phyloP scores from a whole-genome alignment of 2,113 vertebrate genomes.

The Anas platyrhynchos region DNA sequence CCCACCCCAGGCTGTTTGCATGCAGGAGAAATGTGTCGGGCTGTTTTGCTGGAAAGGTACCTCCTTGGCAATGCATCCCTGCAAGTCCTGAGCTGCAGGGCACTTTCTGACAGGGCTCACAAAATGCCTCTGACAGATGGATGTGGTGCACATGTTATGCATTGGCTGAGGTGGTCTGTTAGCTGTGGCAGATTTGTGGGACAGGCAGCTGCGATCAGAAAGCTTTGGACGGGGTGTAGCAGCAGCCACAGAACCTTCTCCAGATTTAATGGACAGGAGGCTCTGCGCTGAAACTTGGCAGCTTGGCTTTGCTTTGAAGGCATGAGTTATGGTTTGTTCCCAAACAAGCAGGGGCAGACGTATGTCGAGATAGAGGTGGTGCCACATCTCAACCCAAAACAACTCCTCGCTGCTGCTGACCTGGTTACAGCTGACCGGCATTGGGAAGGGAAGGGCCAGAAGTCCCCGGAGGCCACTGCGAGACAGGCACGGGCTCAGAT shows the following conservation, averaged over 20 bases:
- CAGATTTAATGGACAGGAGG: background rate
- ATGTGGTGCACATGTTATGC: accelerated
- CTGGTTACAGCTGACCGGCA: accelerated
- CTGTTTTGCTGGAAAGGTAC: background rate
- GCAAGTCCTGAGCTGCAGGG: background rate
- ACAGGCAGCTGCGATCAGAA: background rate
- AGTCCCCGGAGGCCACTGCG: background rate
- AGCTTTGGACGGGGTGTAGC: background rate
- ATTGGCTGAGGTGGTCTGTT: background rate
- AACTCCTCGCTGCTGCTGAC: background rate
- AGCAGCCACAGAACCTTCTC: background rate
- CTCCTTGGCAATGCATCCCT: background rate
- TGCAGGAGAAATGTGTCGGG: accelerated
- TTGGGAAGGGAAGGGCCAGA: background rate
- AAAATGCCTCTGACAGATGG: background rate
- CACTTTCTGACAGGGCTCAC: background rate
- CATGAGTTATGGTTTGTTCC: background rate
- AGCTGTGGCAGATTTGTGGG: background rate
- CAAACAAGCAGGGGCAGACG: background rate
- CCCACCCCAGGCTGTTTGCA: background rate
- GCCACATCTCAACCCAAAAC: background rate
- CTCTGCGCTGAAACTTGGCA: background rate
- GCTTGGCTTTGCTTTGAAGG: background rate
- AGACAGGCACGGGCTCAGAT: background rate
- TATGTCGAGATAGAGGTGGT: background rate